Percentiles rank a stretch among this genome's conserved stretches.
phyloP scores from a whole-genome alignment of 1,140 invertebrate species.

The Ridgeia piscesae region DNA sequence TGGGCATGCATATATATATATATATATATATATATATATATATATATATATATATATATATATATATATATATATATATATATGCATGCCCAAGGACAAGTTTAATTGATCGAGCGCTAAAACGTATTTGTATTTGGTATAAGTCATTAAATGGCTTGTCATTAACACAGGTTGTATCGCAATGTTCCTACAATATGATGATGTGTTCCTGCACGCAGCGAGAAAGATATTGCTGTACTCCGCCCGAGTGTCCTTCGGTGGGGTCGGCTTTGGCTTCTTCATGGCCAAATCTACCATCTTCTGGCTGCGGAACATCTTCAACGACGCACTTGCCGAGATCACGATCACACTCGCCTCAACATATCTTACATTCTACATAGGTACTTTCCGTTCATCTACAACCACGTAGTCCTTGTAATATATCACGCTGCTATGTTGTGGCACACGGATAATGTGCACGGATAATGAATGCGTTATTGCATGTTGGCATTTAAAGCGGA shows the following conservation, averaged over 20 bases:
- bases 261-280: slow-evolving; percentile 54
- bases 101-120: no score
- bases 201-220: slow-evolving; percentile 32
- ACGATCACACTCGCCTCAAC: slow-evolving; percentile 58
- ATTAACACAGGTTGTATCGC: background rate
- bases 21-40: slow-evolving; percentile 16
- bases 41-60: slow-evolving; percentile 14
- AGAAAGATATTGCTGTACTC: slow-evolving; percentile 42
- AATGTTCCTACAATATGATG: slow-evolving; percentile 14
- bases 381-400: slow-evolving; percentile 28
- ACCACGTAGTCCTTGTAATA: no score
- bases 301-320: slow-evolving; percentile 55
- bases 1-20: background rate
- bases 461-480: no score
- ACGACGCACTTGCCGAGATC: slow-evolving; percentile 56
- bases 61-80: slow-evolving; percentile 13
- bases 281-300: slow-evolving; percentile 53
- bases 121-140: no score
- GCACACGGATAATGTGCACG: no score
- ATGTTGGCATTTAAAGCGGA: no score
- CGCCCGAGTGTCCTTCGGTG: slow-evolving; percentile 48
- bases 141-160: no score
- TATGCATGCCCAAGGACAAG: background rate
- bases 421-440: no score
- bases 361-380: slow-evolving; percentile 59